A percentile compares a stretch with the other conserved stretches of the same genome.
phyloP scores from a whole-genome alignment of 2,797 vertebrate genomes.

The Graptemys geographica region DNA sequence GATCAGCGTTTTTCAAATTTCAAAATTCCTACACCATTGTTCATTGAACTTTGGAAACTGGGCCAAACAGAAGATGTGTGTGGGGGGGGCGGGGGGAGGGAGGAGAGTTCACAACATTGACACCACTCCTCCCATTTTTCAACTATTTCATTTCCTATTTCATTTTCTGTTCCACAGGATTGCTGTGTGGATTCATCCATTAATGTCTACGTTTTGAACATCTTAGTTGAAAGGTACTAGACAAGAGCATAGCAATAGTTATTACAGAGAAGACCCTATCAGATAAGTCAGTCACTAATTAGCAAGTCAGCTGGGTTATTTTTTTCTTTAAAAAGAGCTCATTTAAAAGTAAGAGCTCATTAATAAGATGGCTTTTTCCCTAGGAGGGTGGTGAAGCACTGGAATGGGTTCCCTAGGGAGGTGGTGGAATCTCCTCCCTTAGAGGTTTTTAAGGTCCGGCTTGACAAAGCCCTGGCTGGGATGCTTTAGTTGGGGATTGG shows the following conservation, averaged over 20 bases:
- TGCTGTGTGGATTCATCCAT: neutral
- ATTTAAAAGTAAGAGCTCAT: neutral
- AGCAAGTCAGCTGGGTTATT: accelerated
- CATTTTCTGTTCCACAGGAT: neutral
- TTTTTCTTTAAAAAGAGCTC: neutral
- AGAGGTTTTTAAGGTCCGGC: no score
- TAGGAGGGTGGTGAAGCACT: no score
- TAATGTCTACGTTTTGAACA: accelerated
- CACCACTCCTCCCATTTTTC: neutral
- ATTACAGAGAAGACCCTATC: neutral
- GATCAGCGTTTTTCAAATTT: neutral
- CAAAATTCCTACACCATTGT: neutral
- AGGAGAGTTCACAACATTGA: neutral
- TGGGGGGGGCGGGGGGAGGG: accelerated
- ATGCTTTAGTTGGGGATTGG: no score
- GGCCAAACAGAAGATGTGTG: neutral
- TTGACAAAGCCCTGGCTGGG: no score
- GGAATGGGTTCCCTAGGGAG: no score
- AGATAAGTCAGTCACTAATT: neutral
- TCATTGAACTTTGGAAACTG: neutral
- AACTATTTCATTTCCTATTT: neutral
- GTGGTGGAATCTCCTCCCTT: no score
- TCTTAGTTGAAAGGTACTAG: neutral
- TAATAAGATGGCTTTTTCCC: neutral
- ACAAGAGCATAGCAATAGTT: neutral